These are phyloP conservation scores for Papilio polyxenes DNA, from an alignment of 1,140 invertebrate species.

Conservation along the genomic window DNA sequence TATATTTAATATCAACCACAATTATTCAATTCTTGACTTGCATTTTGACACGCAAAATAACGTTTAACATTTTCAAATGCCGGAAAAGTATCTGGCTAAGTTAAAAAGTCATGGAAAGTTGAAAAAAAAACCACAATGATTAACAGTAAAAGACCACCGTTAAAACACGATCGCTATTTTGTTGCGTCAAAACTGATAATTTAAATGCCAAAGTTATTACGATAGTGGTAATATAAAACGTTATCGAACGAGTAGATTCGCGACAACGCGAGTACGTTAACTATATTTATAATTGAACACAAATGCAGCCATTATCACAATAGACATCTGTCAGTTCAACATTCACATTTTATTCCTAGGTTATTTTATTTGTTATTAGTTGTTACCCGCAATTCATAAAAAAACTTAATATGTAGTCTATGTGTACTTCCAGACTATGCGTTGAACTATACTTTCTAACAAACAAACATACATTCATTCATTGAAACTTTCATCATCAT, in stretches of 20 bases:
- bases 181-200: conserved; percentile 14
- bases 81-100: background rate
- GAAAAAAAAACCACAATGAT: no score
- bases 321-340: no score
- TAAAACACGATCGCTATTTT: background rate
- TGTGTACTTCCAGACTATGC: no score
- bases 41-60: background rate
- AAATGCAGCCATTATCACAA: no score
- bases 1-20: background rate
- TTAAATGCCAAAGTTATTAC: conserved; percentile 25
- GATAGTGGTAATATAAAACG: background rate
- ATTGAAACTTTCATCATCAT: no score
- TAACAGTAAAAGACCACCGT: background rate
- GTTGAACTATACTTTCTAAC: no score
- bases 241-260: conserved; percentile 10
- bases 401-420: no score
- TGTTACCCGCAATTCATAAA: no score
- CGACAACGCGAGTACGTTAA: background rate
- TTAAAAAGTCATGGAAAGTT: background rate
- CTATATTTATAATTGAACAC: no score
- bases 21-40: background rate
- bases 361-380: no score
- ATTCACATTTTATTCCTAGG: no score
- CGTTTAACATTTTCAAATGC: background rate
- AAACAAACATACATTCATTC: no score